phyloP scores from a whole-genome alignment of 2,113 vertebrate species.

The Piprites chloris region DNA sequence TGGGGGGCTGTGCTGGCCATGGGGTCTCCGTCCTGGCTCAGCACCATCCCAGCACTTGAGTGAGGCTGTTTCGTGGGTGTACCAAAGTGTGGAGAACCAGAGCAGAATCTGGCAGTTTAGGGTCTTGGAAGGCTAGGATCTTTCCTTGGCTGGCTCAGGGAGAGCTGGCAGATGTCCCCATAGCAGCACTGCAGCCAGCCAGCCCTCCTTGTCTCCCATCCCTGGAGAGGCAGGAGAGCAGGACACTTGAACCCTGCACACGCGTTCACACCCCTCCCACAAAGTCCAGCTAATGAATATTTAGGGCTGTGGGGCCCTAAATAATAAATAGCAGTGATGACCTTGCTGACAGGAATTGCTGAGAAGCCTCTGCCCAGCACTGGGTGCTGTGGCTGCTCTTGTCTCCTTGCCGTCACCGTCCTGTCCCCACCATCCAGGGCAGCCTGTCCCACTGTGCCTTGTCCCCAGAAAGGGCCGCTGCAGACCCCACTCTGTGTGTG shows the following conservation, averaged over 20 bases:
- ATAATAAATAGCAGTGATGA: not conserved
- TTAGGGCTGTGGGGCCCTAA: not conserved
- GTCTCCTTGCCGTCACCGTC: not conserved
- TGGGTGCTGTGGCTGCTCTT: not conserved
- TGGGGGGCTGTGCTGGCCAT: accelerated
- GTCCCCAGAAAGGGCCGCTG: not conserved
- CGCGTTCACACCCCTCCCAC: accelerated
- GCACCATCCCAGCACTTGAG: accelerated
- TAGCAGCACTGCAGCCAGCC: not conserved
- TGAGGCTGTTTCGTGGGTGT: not conserved
- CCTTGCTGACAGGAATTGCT: not conserved
- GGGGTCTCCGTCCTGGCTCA: not conserved
- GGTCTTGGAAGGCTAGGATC: not conserved
- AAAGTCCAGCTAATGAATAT: not conserved
- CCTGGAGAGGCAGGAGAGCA: not conserved
- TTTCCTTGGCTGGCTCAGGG: not conserved
- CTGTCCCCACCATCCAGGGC: not conserved
- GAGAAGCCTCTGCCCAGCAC: not conserved
- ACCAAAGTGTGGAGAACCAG: not conserved
- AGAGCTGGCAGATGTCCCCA: not conserved
- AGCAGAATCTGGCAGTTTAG: not conserved
- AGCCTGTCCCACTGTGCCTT: not conserved
- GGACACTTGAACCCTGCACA: not conserved
- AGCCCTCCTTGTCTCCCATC: not conserved
- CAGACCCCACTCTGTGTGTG: not conserved